Conservation (phyloP, 2,888 invertebrate genomes). For the Meandrusa payeni region DNA sequence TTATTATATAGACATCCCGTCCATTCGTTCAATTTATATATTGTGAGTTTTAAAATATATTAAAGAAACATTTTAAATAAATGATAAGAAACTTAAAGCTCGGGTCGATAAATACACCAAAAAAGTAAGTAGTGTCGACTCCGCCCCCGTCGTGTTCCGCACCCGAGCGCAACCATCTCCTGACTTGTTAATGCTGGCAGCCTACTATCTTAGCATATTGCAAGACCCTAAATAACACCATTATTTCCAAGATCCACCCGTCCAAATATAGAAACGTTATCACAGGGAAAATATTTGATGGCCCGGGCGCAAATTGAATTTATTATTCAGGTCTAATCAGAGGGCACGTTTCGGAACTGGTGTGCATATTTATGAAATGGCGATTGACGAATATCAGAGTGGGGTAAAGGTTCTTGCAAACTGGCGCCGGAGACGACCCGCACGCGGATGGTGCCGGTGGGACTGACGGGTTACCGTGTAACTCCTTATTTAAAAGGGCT, state of each 20-base stretch:
- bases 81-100: no score
- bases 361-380: slow-evolving; percentile 41
- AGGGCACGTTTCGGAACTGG: slow-evolving; percentile 35
- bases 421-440: neutral
- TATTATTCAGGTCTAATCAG: slow-evolving; percentile 75
- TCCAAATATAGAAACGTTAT: slow-evolving; percentile 70
- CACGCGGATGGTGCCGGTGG: neutral
- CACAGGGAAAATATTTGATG: slow-evolving; percentile 71
- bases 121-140: slow-evolving; percentile 31
- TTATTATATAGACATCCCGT: no score
- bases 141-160: slow-evolving; percentile 37
- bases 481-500: no score
- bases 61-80: no score
- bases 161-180: slow-evolving; percentile 66
- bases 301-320: slow-evolving; percentile 69
- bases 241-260: slow-evolving; percentile 64
- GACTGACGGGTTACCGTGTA: no score
- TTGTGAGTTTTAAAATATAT: no score
- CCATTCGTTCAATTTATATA: no score
- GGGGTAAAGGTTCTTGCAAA: slow-evolving; percentile 22
- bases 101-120: neutral
- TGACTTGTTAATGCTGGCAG: slow-evolving; percentile 78
- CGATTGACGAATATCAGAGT: slow-evolving; percentile 32
- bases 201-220: slow-evolving; percentile 81
- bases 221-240: slow-evolving; percentile 76